A percentile compares a stretch with the other conserved stretches of the same genome.
Conservation (phyloP, 2,113 vertebrate genomes). For the Ellobius talpinus region DNA sequence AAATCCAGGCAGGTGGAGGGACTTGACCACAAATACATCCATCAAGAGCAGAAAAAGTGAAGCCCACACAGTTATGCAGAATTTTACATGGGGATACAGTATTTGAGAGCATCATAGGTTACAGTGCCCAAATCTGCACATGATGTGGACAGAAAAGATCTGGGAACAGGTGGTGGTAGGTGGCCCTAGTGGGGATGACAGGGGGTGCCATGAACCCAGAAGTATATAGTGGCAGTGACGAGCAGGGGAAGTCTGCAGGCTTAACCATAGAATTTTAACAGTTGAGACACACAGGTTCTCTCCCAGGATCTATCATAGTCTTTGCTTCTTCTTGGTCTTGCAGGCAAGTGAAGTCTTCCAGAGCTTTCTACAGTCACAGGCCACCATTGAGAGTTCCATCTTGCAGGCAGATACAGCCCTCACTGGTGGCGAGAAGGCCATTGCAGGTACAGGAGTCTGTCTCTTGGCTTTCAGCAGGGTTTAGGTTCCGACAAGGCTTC, state of each 20-base stretch:
- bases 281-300: too few species aligned
- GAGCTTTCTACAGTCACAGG: constrained; percentile 43
- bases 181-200: too few species aligned
- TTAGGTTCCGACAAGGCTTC: neutral
- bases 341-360: constrained; percentile 61
- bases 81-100: neutral
- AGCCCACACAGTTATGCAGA: neutral
- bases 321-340: neutral
- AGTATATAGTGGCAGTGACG: too few species aligned
- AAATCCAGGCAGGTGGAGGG: neutral
- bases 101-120: neutral
- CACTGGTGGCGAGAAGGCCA: neutral
- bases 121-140: too few species aligned
- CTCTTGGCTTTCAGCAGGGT: neutral
- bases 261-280: too few species aligned
- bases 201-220: too few species aligned
- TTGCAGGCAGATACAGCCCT: constrained; percentile 63
- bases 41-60: neutral
- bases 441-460: neutral
- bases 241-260: too few species aligned
- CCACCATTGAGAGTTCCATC: neutral
- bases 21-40: neutral
- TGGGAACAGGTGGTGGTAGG: too few species aligned
- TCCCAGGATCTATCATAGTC: neutral
- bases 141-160: too few species aligned